A percentile compares a stretch with the other conserved stretches of the same genome.
Conservation (phyloP, 2,888 invertebrate genomes). For the Zelleria hepariella region DNA sequence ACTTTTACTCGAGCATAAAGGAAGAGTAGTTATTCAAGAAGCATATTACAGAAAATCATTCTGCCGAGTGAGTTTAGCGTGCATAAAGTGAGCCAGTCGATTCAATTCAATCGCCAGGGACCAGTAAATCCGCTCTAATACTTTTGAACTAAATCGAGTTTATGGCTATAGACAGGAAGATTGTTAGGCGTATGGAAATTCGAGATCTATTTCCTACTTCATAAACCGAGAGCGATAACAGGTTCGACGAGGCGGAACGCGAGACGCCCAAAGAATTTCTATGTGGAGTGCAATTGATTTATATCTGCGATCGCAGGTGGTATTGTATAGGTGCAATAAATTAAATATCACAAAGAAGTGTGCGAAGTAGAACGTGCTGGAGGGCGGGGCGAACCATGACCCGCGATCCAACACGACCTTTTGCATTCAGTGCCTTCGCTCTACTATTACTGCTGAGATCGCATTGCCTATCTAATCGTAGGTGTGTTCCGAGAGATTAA, state of each 20-base stretch:
- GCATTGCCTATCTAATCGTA: not conserved
- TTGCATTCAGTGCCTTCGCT: not conserved
- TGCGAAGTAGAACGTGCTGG: constrained; percentile 38
- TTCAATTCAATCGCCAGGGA: constrained; percentile 4
- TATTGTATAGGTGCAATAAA: constrained; percentile 8
- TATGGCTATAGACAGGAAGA: constrained; percentile 9
- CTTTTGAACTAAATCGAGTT: not conserved
- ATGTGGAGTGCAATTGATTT: constrained; percentile 6
- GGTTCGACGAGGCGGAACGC: not conserved
- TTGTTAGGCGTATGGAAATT: constrained; percentile 18
- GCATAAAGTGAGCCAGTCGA: not conserved
- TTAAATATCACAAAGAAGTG: constrained; percentile 24
- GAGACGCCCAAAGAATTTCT: constrained; percentile 3
- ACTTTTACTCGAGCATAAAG: not conserved
- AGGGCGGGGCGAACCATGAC: constrained; percentile 52
- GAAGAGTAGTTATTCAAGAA: not conserved
- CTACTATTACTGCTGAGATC: not conserved
- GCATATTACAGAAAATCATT: not conserved
- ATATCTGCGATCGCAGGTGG: not conserved
- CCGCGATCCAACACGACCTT: constrained; percentile 25
- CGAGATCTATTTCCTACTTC: constrained; percentile 12
- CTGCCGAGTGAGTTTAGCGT: not conserved
- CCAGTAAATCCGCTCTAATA: constrained; percentile 2
- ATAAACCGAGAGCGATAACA: not conserved
- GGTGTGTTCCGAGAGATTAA: not conserved